Conservation (phyloP, 2,888 invertebrate genomes). For the Xestobium rufovillosum region DNA sequence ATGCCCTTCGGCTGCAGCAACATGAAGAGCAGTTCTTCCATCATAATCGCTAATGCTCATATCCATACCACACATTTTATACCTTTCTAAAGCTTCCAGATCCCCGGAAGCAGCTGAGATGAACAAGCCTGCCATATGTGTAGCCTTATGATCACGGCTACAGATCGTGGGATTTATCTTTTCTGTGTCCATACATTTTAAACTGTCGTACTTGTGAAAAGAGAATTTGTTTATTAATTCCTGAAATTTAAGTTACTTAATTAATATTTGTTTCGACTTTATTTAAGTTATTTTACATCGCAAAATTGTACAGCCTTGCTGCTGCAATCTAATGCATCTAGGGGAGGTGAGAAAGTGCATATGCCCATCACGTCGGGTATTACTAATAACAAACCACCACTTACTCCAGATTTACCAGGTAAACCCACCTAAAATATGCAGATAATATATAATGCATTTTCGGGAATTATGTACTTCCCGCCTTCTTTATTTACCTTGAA, state of each 20-base stretch:
- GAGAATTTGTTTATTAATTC: slow-evolving; percentile 78
- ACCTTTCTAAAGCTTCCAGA: slow-evolving; percentile 74
- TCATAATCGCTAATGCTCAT: slow-evolving; percentile 85
- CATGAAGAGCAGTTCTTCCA: slow-evolving; percentile 81
- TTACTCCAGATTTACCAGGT: slow-evolving; percentile 78
- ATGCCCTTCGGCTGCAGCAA: slow-evolving; percentile 87
- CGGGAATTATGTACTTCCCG: not conserved
- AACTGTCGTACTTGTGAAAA: slow-evolving; percentile 89
- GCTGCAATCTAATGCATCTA: slow-evolving; percentile 77
- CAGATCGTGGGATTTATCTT: too few species aligned
- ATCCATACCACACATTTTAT: slow-evolving; percentile 77
- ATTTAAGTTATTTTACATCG: slow-evolving; percentile 34
- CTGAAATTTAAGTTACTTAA: slow-evolving; percentile 39
- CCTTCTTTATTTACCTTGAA: slow-evolving; percentile 53
- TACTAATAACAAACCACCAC: slow-evolving; percentile 79
- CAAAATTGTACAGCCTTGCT: slow-evolving; percentile 82
- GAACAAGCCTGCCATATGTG: too few species aligned
- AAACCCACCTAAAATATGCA: slow-evolving; percentile 64
- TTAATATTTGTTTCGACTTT: not conserved
- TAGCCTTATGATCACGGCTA: too few species aligned
- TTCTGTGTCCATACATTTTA: too few species aligned
- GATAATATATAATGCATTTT: too few species aligned
- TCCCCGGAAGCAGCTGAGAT: slow-evolving; percentile 87
- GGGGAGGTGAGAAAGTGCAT: slow-evolving; percentile 80
- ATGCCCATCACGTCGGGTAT: slow-evolving; percentile 91